phyloP scores from a whole-genome alignment of 2,888 invertebrate genomes.

The Chromoteleia sp. region DNA sequence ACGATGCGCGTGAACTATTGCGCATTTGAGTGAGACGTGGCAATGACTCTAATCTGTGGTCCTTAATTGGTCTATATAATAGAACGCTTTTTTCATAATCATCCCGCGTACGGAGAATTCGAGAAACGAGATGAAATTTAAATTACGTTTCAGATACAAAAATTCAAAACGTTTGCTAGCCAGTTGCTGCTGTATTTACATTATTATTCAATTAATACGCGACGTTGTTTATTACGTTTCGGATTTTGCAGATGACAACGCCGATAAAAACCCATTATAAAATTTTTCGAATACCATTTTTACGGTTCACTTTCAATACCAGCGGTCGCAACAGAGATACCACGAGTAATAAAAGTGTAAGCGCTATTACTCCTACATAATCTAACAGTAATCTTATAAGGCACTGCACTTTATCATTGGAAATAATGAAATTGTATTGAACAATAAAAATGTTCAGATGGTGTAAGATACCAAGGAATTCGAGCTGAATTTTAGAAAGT shows the following conservation, averaged over 20 bases:
- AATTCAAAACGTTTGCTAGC: too few relatives aligned
- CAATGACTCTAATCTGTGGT: conserved; percentile 27
- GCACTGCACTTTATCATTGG: conserved; percentile 30
- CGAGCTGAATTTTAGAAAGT: conserved; percentile 25
- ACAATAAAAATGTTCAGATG: conserved; percentile 44
- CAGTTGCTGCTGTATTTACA: too few relatives aligned
- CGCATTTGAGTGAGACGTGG: conserved; percentile 23
- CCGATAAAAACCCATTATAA: not conserved
- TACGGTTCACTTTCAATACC: conserved; percentile 40
- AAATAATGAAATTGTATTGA: conserved; percentile 43
- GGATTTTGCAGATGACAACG: not conserved
- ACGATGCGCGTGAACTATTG: conserved; percentile 21
- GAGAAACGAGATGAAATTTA: too few relatives aligned
- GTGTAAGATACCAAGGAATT: conserved; percentile 15
- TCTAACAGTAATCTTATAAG: conserved; percentile 46
- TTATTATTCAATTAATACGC: too few relatives aligned
- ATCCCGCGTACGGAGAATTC: not conserved
- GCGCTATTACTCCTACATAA: conserved; percentile 46
- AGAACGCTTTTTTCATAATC: conserved; percentile 7
- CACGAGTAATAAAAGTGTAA: conserved; percentile 28
- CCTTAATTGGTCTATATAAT: conserved; percentile 13
- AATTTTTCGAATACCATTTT: conserved; percentile 18
- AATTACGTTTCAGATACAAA: too few relatives aligned
- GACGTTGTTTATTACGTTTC: too few relatives aligned
- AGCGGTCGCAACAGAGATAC: conserved; percentile 20